phyloP scores from a whole-genome alignment of 2,888 invertebrate species.

The Chrysolina haemoptera region DNA sequence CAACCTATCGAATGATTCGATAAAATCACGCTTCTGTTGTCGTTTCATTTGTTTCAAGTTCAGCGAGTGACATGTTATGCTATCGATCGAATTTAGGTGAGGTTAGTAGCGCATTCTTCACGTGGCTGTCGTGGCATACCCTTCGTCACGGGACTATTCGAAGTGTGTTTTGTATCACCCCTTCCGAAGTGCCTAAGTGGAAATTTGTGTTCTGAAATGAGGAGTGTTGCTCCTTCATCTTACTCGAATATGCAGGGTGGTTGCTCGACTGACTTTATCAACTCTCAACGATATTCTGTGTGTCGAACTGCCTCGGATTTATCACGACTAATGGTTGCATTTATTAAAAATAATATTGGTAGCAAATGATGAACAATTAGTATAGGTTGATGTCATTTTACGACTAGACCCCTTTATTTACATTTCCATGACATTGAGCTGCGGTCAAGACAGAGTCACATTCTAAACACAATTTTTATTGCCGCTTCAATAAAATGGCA shows the following conservation, averaged over 20 bases:
- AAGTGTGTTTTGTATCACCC: constrained; percentile 7
- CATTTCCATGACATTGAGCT: no score
- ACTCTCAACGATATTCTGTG: no score
- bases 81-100: constrained; percentile 46
- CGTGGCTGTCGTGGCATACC: constrained; percentile 20
- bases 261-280: background rate
- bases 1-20: background rate
- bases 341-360: no score
- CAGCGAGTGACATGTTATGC: constrained; percentile 43
- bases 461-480: no score
- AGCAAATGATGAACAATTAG: no score
- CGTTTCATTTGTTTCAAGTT: constrained; percentile 45
- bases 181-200: constrained; percentile 5
- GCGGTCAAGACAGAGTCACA: no score
- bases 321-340: no score
- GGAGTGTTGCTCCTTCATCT: background rate
- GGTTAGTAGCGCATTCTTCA: constrained; percentile 46
- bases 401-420: no score
- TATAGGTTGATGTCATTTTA: no score
- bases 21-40: background rate
- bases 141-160: constrained; percentile 12
- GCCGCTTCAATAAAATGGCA: no score
- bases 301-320: no score
- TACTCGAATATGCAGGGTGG: background rate
- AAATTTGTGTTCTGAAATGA: background rate